These are phyloP conservation scores for Rhodinocichla rosea DNA, from an alignment of 2,113 vertebrate species.

Conservation along the genomic window DNA sequence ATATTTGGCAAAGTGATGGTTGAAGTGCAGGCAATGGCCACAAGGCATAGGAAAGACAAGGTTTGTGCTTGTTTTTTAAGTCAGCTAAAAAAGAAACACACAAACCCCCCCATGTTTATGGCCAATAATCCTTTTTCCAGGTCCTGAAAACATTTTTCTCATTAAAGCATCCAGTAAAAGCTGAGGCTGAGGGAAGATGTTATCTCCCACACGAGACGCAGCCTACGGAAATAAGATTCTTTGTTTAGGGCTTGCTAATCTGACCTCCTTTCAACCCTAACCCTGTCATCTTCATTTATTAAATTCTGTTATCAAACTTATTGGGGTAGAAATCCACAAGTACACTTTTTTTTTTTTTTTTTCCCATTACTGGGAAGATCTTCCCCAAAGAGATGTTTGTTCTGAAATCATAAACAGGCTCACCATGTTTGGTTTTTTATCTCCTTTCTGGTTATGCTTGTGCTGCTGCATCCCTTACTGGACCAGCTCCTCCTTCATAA, in stretches of 20 bases:
- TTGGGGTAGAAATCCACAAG: neutral
- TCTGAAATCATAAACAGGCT: neutral
- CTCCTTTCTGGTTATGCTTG: neutral
- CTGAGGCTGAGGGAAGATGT: neutral
- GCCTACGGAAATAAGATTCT: slow-evolving; percentile 30
- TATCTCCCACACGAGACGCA: neutral
- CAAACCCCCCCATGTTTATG: neutral
- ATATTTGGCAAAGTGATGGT: neutral
- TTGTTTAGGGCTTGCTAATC: slow-evolving; percentile 11
- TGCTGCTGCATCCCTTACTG: neutral
- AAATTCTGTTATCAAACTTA: slow-evolving; percentile 16
- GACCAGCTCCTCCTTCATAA: neutral
- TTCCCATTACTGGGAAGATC: neutral
- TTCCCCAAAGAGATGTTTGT: neutral
- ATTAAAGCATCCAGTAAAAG: neutral
- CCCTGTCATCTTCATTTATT: slow-evolving; percentile 3
- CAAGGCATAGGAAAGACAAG: neutral
- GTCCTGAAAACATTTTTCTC: neutral
- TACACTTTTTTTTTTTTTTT: neutral
- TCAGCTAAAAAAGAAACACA: neutral
- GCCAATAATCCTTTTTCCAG: neutral
- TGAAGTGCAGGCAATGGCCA: neutral
- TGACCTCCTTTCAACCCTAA: neutral
- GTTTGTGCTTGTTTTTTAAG: neutral
- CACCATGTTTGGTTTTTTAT: neutral